Base-by-base conservation (phyloP, 2,113 vertebrate genomes). In the Lophius piscatorius region DNA sequence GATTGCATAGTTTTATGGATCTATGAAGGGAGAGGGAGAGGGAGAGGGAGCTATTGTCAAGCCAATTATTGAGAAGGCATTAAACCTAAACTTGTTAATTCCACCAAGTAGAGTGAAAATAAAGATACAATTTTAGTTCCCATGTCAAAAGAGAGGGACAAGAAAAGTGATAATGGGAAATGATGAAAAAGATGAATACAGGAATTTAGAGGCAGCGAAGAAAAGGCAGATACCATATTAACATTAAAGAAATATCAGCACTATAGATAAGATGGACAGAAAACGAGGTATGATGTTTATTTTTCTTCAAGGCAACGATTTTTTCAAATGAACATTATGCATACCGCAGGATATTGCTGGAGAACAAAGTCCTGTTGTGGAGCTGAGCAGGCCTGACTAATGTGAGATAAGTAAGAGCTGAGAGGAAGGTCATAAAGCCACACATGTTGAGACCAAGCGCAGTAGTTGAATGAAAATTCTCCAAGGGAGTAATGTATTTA, bases 341-440 rank as follows among this genome's bases (percentile, higher is more conserved):
- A n/a, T n/a, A n/a, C n/a, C n/a, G n/a, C n/a, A n/a, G n/a, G n/a
- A 60, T 17, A 38, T 80, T 78, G 70, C 74, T 41, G 40, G 49
- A 60, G 46, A 38, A 49, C 35, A 81, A 76, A 62, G 56, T 60
- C 39, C 20, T 11, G 17, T 52, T n/a, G 55, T 9, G 16, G 50
- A 61, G 41, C 74, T 62, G 57, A 78, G 33, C 61, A 63, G 57
- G 31, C 73, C 49, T 83, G 77, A 77, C 82, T 79, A 83, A 87
- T 81, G 67, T 24, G 62, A 57, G 33, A 76, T 58, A 76, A 79
- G 71, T 55, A 52, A 28, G 57, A 63, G 62, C 56, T 71, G 17
- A 28, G 62, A 50, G 38, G 34, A 45, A 61, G 51, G n/a, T n/a
- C n/a, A n/a, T n/a, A n/a, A n/a, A n/a, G n/a, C n/a, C n/a, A n/a